Evolutionary conservation across 2,113 vertebrate species (phyloP).

Genomic region (Callocephalon fimbriatum): DNA sequence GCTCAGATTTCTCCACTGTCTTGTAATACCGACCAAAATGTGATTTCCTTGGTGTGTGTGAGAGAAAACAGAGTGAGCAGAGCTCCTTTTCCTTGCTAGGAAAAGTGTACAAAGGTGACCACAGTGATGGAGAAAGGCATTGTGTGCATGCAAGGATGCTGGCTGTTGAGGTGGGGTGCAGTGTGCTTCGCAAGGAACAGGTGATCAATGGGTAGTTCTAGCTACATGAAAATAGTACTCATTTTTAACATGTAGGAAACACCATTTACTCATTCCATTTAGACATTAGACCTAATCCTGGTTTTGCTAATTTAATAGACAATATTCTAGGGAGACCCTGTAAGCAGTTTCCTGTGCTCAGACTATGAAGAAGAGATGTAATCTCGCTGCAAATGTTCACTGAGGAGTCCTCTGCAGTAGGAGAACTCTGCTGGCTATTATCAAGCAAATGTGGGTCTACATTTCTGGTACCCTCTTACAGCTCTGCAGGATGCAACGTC

Average conservation of each 20-base stretch:
- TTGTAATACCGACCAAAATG: neutral
- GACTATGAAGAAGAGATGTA: conserved; percentile 1
- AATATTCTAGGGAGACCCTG: neutral
- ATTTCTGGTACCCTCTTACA: neutral
- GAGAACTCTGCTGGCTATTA: conserved; percentile 1
- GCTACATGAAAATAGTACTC: neutral
- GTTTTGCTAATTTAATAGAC: conserved; percentile 17
- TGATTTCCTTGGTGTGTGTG: neutral
- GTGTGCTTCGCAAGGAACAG: neutral
- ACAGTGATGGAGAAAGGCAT: neutral
- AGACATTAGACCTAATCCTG: neutral
- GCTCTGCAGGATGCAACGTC: neutral
- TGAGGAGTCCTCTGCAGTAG: neutral
- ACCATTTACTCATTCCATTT: neutral
- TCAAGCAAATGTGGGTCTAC: neutral
- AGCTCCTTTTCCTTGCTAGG: neutral
- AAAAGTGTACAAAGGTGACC: neutral
- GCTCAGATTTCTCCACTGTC: neutral
- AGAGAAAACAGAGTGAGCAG: neutral
- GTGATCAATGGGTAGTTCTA: neutral
- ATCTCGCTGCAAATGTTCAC: conserved; percentile 22
- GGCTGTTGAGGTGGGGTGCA: neutral
- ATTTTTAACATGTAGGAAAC: neutral
- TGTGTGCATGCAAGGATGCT: neutral
- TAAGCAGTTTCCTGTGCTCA: neutral